Evolutionary conservation across 2,888 invertebrate genomes (phyloP).

Genomic region (Clepsis dumicolana): DNA sequence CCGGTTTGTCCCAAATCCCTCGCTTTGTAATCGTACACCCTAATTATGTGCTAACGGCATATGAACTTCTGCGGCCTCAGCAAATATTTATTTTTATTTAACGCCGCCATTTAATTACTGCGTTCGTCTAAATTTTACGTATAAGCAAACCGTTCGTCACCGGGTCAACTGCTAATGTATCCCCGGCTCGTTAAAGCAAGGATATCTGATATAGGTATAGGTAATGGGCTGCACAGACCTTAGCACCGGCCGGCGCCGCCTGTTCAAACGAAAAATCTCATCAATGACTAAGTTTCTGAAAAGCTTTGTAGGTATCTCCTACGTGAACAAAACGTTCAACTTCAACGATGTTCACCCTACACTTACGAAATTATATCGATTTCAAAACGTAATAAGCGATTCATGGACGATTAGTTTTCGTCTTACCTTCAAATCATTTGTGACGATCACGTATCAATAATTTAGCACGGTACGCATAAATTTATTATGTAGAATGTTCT

Average conservation of each 20-base stretch:
- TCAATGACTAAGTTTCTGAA: neutral
- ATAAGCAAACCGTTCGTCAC: slow-evolving; percentile 14
- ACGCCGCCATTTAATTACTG: slow-evolving; percentile 22
- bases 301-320: no score
- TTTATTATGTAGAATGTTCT: neutral
- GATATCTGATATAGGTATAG: neutral
- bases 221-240: neutral
- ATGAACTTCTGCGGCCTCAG: slow-evolving; percentile 21
- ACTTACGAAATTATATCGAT: no score
- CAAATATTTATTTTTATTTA: slow-evolving; percentile 38
- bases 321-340: no score
- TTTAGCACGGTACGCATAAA: neutral
- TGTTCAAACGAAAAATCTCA: neutral
- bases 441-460: neutral
- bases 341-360: no score
- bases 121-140: slow-evolving; percentile 17
- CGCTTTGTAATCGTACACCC: slow-evolving; percentile 27
- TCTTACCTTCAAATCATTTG: neutral
- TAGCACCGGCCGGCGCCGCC: neutral
- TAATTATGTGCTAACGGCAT: slow-evolving; percentile 27
- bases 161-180: slow-evolving; percentile 23
- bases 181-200: neutral
- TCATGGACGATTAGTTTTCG: neutral
- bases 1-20: slow-evolving; percentile 24
- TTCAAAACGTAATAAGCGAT: no score